Evolutionary conservation across 2,797 vertebrate genomes (phyloP).

Genomic region (Spinibarbus caldwelli): DNA sequence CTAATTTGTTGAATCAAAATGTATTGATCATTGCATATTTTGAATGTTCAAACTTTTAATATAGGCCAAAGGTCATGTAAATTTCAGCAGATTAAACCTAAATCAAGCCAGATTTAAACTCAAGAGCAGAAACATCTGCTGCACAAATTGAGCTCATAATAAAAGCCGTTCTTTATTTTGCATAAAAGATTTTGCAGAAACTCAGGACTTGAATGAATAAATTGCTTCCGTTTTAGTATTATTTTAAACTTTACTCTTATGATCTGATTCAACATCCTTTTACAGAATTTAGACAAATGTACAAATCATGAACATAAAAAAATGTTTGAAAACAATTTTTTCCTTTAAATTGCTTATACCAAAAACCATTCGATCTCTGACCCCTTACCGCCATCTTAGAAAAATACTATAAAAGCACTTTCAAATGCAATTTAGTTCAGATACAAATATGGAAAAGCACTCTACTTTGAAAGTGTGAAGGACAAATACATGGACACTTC

Average conservation of each 20-base stretch:
- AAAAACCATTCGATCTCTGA: conserved; percentile 77
- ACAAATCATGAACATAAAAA: conserved; percentile 1
- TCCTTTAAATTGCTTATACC: conserved; percentile 68
- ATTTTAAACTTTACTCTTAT: conserved; percentile 28
- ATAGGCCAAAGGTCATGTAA: neutral
- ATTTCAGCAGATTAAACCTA: conserved; percentile 18
- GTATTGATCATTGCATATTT: conserved; percentile 23
- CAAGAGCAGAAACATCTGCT: neutral
- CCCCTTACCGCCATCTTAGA: conserved; percentile 68
- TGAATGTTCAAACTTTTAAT: neutral
- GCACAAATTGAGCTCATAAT: conserved; percentile 10
- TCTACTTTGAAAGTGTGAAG: conserved; percentile 75
- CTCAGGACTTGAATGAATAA: neutral
- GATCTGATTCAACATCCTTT: conserved; percentile 48
- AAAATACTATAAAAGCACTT: conserved; percentile 84
- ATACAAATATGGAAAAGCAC: conserved; percentile 80
- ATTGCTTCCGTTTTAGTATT: conserved; percentile 1
- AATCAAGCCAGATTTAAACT: neutral
- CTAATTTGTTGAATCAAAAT: neutral
- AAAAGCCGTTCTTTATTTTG: conserved; percentile 22
- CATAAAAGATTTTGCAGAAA: conserved; percentile 11
- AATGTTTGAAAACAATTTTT: conserved; percentile 69
- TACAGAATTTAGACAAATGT: conserved; percentile 7
- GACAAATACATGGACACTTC: conserved; percentile 71
- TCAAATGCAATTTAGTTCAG: conserved; percentile 71